phyloP scores from a whole-genome alignment of 2,888 invertebrate species.

The Ophion ventricosus region DNA sequence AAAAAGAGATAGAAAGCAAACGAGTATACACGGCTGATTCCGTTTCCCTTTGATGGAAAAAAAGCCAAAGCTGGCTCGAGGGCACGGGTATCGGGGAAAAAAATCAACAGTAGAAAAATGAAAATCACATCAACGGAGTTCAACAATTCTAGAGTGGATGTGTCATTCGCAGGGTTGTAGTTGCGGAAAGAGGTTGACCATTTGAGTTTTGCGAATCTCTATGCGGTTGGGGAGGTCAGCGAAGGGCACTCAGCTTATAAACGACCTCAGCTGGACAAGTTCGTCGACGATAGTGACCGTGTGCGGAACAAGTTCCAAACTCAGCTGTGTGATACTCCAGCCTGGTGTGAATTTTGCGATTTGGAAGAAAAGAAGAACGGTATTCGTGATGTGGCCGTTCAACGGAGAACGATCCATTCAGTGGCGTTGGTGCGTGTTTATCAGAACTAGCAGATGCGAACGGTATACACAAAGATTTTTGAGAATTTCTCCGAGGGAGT shows the following conservation, averaged over 20 bases:
- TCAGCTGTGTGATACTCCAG: background rate
- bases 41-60: background rate
- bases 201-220: no score
- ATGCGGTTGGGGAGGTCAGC: no score
- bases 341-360: background rate
- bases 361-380: conserved; percentile 35
- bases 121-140: background rate
- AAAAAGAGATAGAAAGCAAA: background rate
- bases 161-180: background rate
- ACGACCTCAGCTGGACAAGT: background rate
- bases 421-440: conserved; percentile 7
- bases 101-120: background rate
- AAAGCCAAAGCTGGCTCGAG: background rate
- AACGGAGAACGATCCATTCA: background rate
- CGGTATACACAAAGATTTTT: background rate
- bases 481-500: background rate
- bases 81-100: background rate
- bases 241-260: background rate
- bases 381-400: conserved; percentile 29
- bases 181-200: no score
- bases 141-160: background rate
- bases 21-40: background rate
- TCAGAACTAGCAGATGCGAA: conserved; percentile 1
- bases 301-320: background rate
- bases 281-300: background rate